A percentile compares a stretch with the other conserved stretches of the same genome.
phyloP scores from a whole-genome alignment of 2,888 invertebrate genomes.

The Cosmia trapezina region DNA sequence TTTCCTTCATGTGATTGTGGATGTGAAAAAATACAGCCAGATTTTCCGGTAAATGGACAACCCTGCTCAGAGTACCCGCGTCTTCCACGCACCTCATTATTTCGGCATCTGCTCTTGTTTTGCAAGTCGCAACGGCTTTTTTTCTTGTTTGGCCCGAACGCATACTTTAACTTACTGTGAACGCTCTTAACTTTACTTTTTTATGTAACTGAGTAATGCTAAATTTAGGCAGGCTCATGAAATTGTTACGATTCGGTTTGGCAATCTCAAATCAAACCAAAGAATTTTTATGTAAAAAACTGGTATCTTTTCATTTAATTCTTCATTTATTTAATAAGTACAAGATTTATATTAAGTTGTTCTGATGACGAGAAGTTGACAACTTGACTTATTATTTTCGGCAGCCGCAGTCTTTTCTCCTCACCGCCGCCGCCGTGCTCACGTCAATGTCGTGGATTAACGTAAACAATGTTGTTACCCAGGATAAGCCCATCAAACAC shows the following conservation, averaged over 20 bases:
- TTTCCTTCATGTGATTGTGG: too few relatives aligned
- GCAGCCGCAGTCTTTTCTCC: too few relatives aligned
- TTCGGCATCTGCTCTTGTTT: slow-evolving; percentile 85
- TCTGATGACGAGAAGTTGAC: not conserved
- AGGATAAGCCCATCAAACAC: not conserved
- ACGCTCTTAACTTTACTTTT: slow-evolving; percentile 56
- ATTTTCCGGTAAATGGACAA: slow-evolving; percentile 10
- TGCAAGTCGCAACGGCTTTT: slow-evolving; percentile 66
- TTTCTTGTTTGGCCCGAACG: slow-evolving; percentile 61
- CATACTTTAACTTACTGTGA: slow-evolving; percentile 60
- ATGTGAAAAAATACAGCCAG: not conserved
- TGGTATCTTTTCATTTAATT: not conserved
- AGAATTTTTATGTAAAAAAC: not conserved
- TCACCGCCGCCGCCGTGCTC: not conserved
- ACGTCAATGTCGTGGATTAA: not conserved
- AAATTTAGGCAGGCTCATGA: slow-evolving; percentile 17
- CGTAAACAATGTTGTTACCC: not conserved
- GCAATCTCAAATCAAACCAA: not conserved
- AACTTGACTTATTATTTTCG: not conserved
- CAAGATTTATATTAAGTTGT: not conserved
- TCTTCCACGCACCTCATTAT: slow-evolving; percentile 83
- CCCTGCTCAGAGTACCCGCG: slow-evolving; percentile 67
- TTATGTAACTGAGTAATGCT: slow-evolving; percentile 48
- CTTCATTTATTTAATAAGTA: not conserved
- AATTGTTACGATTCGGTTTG: slow-evolving; percentile 12